These are phyloP conservation scores for Nasonia vitripennis DNA, from an alignment of 1,140 invertebrate genomes.

Conservation along the genomic window DNA sequence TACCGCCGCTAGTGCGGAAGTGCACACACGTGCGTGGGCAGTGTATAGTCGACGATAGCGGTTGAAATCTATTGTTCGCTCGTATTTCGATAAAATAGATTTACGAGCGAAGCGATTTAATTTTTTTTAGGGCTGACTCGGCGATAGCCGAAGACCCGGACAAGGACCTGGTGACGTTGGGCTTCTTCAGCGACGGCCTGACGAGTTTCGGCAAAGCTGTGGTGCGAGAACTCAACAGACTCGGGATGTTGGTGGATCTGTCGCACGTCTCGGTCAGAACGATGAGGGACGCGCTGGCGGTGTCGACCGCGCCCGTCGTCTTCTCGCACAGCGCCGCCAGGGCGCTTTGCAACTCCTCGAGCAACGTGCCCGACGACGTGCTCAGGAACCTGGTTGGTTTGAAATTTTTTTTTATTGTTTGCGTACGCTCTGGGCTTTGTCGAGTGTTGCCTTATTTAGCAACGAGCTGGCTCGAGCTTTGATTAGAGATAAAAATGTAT, in stretches of 20 bases:
- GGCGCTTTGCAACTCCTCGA: slow-evolving; percentile 88
- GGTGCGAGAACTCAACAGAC: slow-evolving; percentile 89
- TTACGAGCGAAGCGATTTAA: too few species aligned
- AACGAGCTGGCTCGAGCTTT: background rate
- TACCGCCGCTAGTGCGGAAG: too few species aligned
- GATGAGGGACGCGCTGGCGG: slow-evolving; percentile 88
- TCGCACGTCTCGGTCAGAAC: slow-evolving; percentile 92
- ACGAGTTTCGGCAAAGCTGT: slow-evolving; percentile 84
- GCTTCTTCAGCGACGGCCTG: slow-evolving; percentile 80
- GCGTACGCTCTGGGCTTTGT: too few species aligned
- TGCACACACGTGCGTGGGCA: too few species aligned
- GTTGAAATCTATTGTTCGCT: too few species aligned
- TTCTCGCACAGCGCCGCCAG: slow-evolving; percentile 94
- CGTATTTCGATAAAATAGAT: too few species aligned
- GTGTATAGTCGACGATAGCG: too few species aligned
- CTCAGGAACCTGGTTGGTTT: slow-evolving; percentile 83
- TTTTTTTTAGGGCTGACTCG: slow-evolving; percentile 73
- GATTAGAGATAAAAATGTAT: too few species aligned
- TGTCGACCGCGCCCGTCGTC: slow-evolving; percentile 91
- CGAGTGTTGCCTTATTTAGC: background rate
- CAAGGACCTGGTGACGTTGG: slow-evolving; percentile 70
- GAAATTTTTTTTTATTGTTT: too few species aligned
- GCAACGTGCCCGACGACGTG: slow-evolving; percentile 93
- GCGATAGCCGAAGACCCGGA: slow-evolving; percentile 74
- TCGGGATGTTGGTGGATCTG: slow-evolving; percentile 95